Evolutionary conservation across 2,888 invertebrate genomes (phyloP), one percentile per base, ranked within the genome.

Genomic region (Peribatodes rhomboidaria): DNA sequence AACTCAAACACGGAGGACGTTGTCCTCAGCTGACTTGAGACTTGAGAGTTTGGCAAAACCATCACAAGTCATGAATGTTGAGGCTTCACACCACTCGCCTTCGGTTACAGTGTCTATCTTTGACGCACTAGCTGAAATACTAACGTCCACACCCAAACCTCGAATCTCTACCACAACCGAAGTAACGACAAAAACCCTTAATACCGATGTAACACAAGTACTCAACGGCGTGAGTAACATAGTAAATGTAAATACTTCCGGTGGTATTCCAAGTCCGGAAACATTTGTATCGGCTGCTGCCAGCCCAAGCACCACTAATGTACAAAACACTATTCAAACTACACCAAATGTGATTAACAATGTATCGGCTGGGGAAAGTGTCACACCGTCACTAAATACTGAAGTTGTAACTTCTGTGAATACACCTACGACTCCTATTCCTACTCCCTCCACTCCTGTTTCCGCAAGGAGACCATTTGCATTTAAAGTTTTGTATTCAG

Each of bases 41-140:
- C 85, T 93, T 71, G 94, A 94, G 80, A 93, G 92, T 84, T 81
- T 92, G 73, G 80, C 85, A 70, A 92, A 92, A 84, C 82, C 90
- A 62, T 88, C 88, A 81, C 93, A 90, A 72, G 80, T 92, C 66
- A 91, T 94, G 86, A 94, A 92, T 78, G 94, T 94, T 81, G 94
- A 94, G 83, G 94, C 94, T 66, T 92, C 94, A 78, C 87, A 94
- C 71, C 93, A 94, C 80, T 94, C 94, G 76, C 92, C 93, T 70
- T 94, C 94, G 76, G 94, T 94, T 76, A 94, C 94, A 73, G 90
- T 94, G 77, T 94, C 94, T 67, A 94, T 94, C 75, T 94, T 94
- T 76, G 94, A 94, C 86, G 94, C 94, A 82, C 81, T 94, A 83
- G 94, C 94, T 82, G 94, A 94, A 72, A 94, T 94, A 79, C 90